These are phyloP conservation scores for Anoplopoma fimbria DNA, from an alignment of 2,113 vertebrate genomes.

Conservation along the genomic window DNA sequence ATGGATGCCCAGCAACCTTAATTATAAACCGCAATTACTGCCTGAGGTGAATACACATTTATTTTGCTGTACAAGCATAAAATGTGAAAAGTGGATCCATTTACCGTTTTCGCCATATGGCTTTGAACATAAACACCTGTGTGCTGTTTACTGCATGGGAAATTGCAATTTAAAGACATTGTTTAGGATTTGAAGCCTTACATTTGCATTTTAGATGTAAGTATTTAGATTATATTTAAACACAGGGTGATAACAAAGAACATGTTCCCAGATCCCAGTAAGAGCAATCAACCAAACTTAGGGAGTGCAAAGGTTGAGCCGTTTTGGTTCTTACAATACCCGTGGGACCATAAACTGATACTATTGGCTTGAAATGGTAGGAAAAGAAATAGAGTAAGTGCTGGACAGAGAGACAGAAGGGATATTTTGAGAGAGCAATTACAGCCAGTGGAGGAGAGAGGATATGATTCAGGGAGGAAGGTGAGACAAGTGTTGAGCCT, in stretches of 20 bases:
- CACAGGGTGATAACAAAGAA: not conserved
- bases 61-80: constrained; percentile 24
- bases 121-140: constrained; percentile 42
- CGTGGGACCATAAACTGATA: constrained; percentile 23
- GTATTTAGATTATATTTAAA: not conserved
- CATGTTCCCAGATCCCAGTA: not conserved
- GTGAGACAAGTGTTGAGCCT: constrained; percentile 12
- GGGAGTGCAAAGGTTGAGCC: constrained; percentile 25
- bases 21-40: constrained; percentile 43
- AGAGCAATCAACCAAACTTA: constrained; percentile 13
- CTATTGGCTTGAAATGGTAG: constrained; percentile 6
- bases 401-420: not conserved
- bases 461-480: constrained; percentile 33
- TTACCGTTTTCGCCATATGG: constrained; percentile 9
- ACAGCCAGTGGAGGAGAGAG: constrained; percentile 34
- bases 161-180: constrained; percentile 7
- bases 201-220: constrained; percentile 16
- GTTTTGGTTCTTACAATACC: constrained; percentile 21
- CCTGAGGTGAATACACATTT: constrained; percentile 7
- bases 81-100: constrained; percentile 10
- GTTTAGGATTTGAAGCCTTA: not conserved
- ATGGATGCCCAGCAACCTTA: constrained; percentile 35
- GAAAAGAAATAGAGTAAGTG: constrained; percentile 36
- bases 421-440: constrained; percentile 54
- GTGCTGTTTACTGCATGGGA: not conserved